phyloP scores from a whole-genome alignment of 2,797 vertebrate genomes.

The Pangasius krempfi region DNA sequence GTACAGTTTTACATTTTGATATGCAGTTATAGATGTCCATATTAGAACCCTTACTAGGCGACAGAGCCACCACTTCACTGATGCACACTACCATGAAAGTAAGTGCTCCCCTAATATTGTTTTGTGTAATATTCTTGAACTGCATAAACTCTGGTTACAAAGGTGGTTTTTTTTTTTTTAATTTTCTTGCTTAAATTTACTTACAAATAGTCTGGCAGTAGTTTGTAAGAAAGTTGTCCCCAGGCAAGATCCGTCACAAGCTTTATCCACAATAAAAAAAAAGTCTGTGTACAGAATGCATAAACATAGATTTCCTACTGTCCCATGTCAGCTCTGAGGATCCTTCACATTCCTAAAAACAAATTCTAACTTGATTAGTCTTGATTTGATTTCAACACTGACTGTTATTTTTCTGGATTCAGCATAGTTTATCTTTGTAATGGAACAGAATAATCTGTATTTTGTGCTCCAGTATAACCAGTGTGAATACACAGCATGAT shows the following conservation, averaged over 20 bases:
- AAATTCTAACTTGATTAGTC: neutral
- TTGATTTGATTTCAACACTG: neutral
- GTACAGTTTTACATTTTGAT: neutral
- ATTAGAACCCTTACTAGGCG: neutral
- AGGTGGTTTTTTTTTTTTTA: neutral
- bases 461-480: neutral
- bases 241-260: neutral
- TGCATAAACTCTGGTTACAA: neutral
- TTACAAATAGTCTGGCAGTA: neutral
- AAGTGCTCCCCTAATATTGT: neutral
- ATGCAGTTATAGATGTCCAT: neutral
- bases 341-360: neutral
- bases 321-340: neutral
- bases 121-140: neutral
- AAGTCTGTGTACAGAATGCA: neutral
- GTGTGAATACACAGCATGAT: neutral
- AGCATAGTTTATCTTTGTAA: neutral
- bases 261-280: neutral
- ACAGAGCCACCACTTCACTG: neutral
- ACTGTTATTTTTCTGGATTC: neutral
- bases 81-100: neutral
- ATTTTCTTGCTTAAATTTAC: neutral
- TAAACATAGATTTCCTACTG: neutral
- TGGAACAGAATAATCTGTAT: neutral
- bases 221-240: neutral